Percentiles rank a stretch among this genome's conserved stretches.
phyloP scores from a whole-genome alignment of 2,888 invertebrate genomes.

The Eupithecia pulchellata region DNA sequence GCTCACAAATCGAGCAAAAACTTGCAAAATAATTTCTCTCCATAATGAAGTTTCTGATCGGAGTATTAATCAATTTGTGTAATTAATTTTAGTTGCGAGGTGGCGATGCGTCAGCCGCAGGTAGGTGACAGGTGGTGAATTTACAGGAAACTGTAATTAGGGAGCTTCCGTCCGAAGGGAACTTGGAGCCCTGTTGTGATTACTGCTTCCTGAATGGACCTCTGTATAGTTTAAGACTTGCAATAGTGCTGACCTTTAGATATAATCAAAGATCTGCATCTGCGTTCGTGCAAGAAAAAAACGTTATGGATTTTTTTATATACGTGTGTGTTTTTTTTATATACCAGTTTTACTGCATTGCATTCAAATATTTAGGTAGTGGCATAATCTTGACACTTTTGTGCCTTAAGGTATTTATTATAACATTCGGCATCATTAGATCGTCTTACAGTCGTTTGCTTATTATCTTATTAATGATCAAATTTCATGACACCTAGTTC shows the following conservation, averaged over 20 bases:
- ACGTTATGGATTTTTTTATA: not conserved
- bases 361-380: no score
- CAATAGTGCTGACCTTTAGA: not conserved
- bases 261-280: not conserved
- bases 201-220: conserved; percentile 10
- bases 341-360: no score
- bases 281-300: not conserved
- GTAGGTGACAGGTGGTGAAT: conserved; percentile 81
- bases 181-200: conserved; percentile 13
- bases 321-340: no score
- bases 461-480: no score
- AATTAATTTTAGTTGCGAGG: conserved; percentile 76
- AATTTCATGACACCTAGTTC: no score
- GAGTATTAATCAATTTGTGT: conserved; percentile 77
- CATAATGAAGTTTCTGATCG: conserved; percentile 70
- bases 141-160: conserved; percentile 73
- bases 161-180: conserved; percentile 32
- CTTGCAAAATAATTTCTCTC: conserved; percentile 65
- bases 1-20: conserved; percentile 51
- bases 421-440: no score
- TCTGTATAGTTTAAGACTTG: not conserved
- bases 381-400: no score
- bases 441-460: no score
- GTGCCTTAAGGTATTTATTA: no score
- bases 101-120: conserved; percentile 76